phyloP scores from a whole-genome alignment of 2,113 vertebrate genomes.

The Charina bottae region DNA sequence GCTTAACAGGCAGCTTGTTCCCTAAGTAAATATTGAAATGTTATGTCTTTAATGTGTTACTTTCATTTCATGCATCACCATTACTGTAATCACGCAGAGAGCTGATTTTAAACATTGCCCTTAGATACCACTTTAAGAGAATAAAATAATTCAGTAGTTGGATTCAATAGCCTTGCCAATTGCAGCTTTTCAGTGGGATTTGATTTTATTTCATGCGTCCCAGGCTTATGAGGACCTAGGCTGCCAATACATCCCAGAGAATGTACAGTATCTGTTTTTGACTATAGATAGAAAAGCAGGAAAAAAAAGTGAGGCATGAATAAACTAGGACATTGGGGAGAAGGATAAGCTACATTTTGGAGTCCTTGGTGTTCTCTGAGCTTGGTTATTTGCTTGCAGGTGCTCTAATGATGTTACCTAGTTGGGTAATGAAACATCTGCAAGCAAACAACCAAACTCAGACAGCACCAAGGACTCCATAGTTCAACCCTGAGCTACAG shows the following conservation, averaged over 20 bases:
- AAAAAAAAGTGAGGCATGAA: neutral
- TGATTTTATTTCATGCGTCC: neutral
- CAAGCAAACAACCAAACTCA: too few species aligned
- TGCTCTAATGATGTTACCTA: too few species aligned
- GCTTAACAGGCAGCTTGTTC: slow-evolving; percentile 21
- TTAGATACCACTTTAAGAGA: neutral
- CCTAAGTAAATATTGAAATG: slow-evolving; percentile 16
- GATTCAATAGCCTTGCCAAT: neutral
- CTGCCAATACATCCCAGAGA: neutral
- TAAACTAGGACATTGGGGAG: neutral
- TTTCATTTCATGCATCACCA: neutral
- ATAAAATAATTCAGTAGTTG: neutral
- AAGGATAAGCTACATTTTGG: neutral
- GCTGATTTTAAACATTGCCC: neutral
- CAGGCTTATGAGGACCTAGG: neutral
- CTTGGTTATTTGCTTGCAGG: too few species aligned
- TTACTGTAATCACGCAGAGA: slow-evolving; percentile 6
- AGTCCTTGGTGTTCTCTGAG: too few species aligned
- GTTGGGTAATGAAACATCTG: too few species aligned
- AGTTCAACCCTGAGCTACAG: too few species aligned
- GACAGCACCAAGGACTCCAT: too few species aligned
- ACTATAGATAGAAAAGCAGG: neutral
- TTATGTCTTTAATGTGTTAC: neutral
- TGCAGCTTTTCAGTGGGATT: neutral
- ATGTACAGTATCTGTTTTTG: neutral